Evolutionary conservation across 1,140 invertebrate species (phyloP), one percentile per base, ranked within the genome.

Genomic region (Saccostrea glomerata): DNA sequence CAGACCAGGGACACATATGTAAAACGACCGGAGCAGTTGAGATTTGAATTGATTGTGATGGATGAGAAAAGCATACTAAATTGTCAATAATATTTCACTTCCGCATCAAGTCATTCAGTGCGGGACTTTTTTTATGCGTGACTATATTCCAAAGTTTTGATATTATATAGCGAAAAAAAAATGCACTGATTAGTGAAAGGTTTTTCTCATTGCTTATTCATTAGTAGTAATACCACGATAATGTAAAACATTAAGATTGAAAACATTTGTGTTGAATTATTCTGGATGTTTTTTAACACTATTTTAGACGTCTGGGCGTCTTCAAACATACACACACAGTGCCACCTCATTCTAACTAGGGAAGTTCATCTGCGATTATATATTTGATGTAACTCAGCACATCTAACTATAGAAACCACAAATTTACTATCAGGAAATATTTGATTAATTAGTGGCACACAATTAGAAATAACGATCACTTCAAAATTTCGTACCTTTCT

Each of bases 31-130:
- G 25, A 77, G 25, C 15, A 17, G 70, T 30, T 66, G 47, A 13
- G 60, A 66, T 66, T n/a, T 36, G 30, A 77, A 77, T 77, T 77
- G 70, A 77, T 77, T 77, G 70, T 77, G 70, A 77, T 77, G 70
- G 70, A 77, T 77, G 70, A 77, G 70, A 25, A 77, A 77, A 36
- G 70, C 70, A 77, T 77, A 77, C 25, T 77, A 25, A 77, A 77
- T 30, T 77, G 70, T 77, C 70, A 30, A 36, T 77, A 25, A 30
- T 63, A n/a, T 77, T 77, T 77, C 30, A 77, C 70, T 77, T 77
- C 70, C 70, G 70, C 30, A 77, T 66, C 70, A 77, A 77, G 70
- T 77, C 70, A 77, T 36, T 77, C 25, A 77, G 70, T 77, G 70
- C 70, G 70, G 70, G 70, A 77, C 70, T 77, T 23, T 77, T 36